A percentile compares a stretch with the other conserved stretches of the same genome.
Evolutionary conservation across 2,888 invertebrate species (phyloP).

Genomic region (Aphidius colemani): DNA sequence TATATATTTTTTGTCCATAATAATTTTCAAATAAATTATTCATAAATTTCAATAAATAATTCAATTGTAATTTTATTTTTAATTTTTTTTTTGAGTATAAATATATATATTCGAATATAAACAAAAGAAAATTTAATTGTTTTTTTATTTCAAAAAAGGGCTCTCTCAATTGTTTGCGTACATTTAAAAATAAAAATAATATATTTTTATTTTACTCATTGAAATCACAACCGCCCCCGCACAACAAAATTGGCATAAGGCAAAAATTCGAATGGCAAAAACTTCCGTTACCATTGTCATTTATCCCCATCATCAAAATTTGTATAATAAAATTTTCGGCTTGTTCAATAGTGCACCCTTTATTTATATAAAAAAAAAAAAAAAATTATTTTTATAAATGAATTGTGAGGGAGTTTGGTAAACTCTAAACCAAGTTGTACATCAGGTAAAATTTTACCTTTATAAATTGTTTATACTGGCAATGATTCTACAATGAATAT

Average conservation of each 20-base stretch:
- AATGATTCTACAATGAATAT: too few species aligned
- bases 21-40: too few species aligned
- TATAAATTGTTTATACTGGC: too few species aligned
- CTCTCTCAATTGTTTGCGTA: slow-evolving; percentile 17
- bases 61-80: too few species aligned
- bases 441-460: too few species aligned
- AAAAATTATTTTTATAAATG: slow-evolving; percentile 50
- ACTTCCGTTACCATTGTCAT: too few species aligned
- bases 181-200: slow-evolving; percentile 9
- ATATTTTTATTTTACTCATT: slow-evolving; percentile 33
- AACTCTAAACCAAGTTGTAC: too few species aligned
- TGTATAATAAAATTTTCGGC: slow-evolving; percentile 34
- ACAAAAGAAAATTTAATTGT: too few species aligned
- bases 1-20: too few species aligned
- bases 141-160: neutral
- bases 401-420: slow-evolving; percentile 50
- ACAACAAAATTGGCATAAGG: slow-evolving; percentile 57
- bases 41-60: too few species aligned
- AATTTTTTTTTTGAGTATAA: too few species aligned
- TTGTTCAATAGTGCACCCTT: slow-evolving; percentile 47
- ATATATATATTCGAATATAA: too few species aligned
- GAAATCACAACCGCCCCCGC: slow-evolving; percentile 54
- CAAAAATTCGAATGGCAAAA: slow-evolving; percentile 40
- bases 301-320: slow-evolving; percentile 35
- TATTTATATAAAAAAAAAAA: slow-evolving; percentile 32